These are phyloP conservation scores for Cosmia pyralina DNA, from an alignment of 2,888 invertebrate genomes.

Conservation along the genomic window DNA sequence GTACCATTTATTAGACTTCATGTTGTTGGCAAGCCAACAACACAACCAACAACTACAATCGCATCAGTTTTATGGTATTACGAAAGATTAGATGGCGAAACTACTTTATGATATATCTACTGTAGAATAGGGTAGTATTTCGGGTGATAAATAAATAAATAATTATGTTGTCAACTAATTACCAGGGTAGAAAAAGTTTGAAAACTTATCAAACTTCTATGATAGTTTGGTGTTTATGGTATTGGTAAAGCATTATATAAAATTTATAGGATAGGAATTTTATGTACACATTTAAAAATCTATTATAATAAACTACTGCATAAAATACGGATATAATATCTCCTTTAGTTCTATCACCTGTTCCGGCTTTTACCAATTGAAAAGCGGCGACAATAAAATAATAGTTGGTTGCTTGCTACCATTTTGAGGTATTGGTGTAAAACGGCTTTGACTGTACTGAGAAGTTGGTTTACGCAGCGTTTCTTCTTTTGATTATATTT, in stretches of 20 bases:
- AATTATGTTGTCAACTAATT: slow-evolving; percentile 17
- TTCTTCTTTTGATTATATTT: neutral
- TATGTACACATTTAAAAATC: slow-evolving; percentile 16
- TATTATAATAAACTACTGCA: slow-evolving; percentile 7
- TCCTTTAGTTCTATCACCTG: neutral
- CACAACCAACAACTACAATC: neutral
- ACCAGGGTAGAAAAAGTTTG: slow-evolving; percentile 14
- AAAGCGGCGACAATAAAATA: neutral
- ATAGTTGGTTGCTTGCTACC: neutral
- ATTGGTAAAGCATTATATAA: slow-evolving; percentile 28
- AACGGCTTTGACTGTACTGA: slow-evolving; percentile 9
- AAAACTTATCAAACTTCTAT: slow-evolving; percentile 4
- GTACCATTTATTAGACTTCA: neutral
- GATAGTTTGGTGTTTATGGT: slow-evolving; percentile 26
- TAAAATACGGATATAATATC: slow-evolving; percentile 9
- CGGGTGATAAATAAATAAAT: slow-evolving; percentile 35
- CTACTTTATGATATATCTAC: slow-evolving; percentile 48
- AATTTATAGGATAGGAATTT: slow-evolving; percentile 35
- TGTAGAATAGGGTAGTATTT: slow-evolving; percentile 25
- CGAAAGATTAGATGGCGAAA: slow-evolving; percentile 19
- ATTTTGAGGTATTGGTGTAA: neutral
- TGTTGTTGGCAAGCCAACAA: slow-evolving; percentile 4
- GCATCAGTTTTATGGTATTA: slow-evolving; percentile 3
- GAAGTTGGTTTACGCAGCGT: neutral
- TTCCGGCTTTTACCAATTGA: neutral